These are phyloP conservation scores for Propithecus deckenii DNA, from an alignment of 2,797 vertebrate species.

Conservation along the genomic window DNA sequence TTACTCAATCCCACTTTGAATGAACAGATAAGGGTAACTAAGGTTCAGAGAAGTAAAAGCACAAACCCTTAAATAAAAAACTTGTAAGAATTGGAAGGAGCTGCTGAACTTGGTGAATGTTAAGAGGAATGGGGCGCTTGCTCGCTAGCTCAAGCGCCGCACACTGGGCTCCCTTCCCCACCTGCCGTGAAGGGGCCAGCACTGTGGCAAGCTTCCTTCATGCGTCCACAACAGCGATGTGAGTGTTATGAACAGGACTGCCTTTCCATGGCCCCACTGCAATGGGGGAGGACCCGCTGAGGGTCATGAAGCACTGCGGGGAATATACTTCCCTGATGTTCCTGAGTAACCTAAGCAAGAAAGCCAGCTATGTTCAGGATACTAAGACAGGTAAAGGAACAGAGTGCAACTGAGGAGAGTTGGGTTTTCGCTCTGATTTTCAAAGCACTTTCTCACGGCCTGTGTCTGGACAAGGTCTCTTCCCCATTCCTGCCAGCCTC, in stretches of 20 bases:
- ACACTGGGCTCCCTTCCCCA: not conserved
- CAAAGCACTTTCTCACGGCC: not conserved
- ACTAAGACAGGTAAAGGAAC: not conserved
- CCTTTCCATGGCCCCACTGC: not conserved
- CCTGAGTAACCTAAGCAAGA: not conserved
- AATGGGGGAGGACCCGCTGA: not conserved
- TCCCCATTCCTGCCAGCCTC: fast-evolving
- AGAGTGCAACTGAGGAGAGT: not conserved
- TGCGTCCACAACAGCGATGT: fast-evolving
- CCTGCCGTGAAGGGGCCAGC: fast-evolving
- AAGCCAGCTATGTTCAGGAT: not conserved
- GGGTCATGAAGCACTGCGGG: fast-evolving
- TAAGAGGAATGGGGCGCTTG: fast-evolving
- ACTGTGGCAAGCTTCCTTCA: not conserved
- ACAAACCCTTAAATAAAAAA: not conserved
- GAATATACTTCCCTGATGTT: no score
- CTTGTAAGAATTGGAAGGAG: not conserved
- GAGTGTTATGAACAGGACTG: not conserved
- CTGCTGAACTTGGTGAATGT: not conserved
- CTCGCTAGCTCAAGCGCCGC: not conserved
- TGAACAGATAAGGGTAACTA: not conserved
- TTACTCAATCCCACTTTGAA: not conserved
- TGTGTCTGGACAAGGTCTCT: not conserved
- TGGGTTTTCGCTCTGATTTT: not conserved
- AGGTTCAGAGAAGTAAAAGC: not conserved